These are phyloP conservation scores for Drosophila arawakana DNA, from an alignment of 1,140 invertebrate genomes.

Conservation along the genomic window DNA sequence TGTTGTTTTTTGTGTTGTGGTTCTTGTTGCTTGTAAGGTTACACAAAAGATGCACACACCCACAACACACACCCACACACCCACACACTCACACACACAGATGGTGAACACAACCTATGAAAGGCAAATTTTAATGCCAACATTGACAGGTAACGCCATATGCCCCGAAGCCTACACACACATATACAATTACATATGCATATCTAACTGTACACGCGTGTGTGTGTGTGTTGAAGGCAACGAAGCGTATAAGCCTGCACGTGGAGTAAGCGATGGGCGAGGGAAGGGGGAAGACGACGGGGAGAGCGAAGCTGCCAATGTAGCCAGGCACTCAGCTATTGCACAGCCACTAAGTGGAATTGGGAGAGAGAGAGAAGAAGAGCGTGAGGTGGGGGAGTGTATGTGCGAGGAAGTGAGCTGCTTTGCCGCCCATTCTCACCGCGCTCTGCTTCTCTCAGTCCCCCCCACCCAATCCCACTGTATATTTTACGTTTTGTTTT, in stretches of 20 bases:
- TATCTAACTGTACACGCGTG: constrained; percentile 10
- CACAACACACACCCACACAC: constrained; percentile 3
- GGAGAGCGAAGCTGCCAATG: constrained; percentile 44
- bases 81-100: neutral
- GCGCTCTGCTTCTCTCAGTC: neutral
- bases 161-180: constrained; percentile 24
- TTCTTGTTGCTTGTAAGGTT: constrained; percentile 33
- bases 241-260: constrained; percentile 69
- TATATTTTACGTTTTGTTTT: constrained; percentile 8
- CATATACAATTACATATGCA: constrained; percentile 6
- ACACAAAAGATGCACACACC: constrained; percentile 16
- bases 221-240: constrained; percentile 43
- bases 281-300: neutral
- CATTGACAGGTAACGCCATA: constrained; percentile 68
- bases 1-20: constrained; percentile 23
- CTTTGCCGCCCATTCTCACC: neutral
- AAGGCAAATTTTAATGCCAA: constrained; percentile 82
- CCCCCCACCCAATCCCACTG: neutral
- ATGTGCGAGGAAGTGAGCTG: too few relatives aligned
- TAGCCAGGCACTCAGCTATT: constrained; percentile 74
- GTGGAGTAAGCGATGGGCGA: neutral
- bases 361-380: neutral
- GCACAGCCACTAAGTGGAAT: constrained; percentile 45
- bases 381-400: neutral
- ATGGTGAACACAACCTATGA: constrained; percentile 42